Base-by-base conservation (phyloP, 2,113 vertebrate genomes). In the Nipponia nippon region DNA sequence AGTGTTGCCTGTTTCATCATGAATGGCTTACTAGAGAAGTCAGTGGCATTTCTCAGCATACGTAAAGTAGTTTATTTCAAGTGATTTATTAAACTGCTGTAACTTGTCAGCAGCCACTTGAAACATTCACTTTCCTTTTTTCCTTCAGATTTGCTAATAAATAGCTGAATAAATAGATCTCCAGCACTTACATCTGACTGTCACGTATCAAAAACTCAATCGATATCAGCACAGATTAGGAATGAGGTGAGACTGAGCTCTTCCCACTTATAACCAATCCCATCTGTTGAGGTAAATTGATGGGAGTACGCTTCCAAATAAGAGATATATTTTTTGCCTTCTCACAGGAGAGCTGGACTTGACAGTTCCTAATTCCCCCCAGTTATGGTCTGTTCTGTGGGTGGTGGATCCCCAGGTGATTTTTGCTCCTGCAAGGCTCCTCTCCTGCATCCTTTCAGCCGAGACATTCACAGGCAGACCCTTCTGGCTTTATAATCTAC, bases 31-130 rank as follows among this genome's bases (percentile, higher is more conserved):
- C 92, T 90, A 96, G 88, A 83, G 95, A 87, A 94, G 85, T 75
- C 95, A 42, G 73, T 66, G 78, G 84, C 70, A n/a, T 89, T 95
- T 89, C 95, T 93, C 71, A 92, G 91, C 69, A 75, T 92, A 95
- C 9, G 2, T 55, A 49, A 95, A 49, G 89, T 42, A 94, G 89
- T 96, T 95, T 94, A 91, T 96, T 97, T 81, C 87, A 34, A 93
- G 91, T 96, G 97, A 97, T 97, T 96, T 96, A 97, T 96, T 96
- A 93, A 96, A 93, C 93, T 91, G 96, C 90, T 97, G 89, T 92
- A 89, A 66, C 94, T 95, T 97, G 95, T 97, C 97, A 95, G 87
- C 97, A 97, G 87, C 94, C 91, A 94, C 96, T 97, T 95, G 85
- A 91, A 96, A 89, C 91, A 50, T 84, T 93, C 91, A 38, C 85